phyloP scores from a whole-genome alignment of 2,888 invertebrate species.

The Urechis unicinctus region DNA sequence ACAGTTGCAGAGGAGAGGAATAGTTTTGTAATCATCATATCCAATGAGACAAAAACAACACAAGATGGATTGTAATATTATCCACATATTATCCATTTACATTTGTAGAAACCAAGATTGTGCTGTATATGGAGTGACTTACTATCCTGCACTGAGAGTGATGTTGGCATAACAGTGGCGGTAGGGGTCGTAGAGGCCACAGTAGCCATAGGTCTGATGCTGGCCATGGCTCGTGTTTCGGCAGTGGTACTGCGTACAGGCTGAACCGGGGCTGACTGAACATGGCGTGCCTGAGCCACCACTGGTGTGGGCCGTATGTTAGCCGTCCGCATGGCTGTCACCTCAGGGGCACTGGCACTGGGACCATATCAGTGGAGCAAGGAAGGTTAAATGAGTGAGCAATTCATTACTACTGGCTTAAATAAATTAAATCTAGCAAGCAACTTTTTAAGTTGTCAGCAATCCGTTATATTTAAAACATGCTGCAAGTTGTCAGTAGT shows the following conservation, averaged over 20 bases:
- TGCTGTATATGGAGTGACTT: neutral
- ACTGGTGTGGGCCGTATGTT: conserved; percentile 77
- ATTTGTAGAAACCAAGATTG: too few relatives aligned
- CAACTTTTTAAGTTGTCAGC: too few relatives aligned
- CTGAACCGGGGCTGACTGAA: conserved; percentile 1
- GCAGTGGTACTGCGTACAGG: conserved; percentile 20
- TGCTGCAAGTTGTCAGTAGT: conserved; percentile 16
- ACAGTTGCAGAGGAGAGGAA: too few relatives aligned
- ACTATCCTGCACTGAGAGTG: conserved; percentile 22
- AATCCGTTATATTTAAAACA: neutral
- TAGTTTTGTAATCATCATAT: too few relatives aligned
- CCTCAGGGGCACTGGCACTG: conserved; percentile 1
- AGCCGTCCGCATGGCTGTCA: conserved; percentile 64
- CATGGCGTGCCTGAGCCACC: neutral
- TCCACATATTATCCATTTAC: too few relatives aligned
- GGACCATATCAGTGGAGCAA: neutral
- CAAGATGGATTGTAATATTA: too few relatives aligned
- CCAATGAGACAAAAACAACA: too few relatives aligned
- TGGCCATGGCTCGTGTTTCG: conserved; percentile 73
- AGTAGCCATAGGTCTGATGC: conserved; percentile 79
- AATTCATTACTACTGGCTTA: too few relatives aligned
- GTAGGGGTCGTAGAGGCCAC: conserved; percentile 33
- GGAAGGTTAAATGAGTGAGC: too few relatives aligned
- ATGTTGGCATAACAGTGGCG: conserved; percentile 48
- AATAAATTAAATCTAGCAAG: too few relatives aligned